Conservation (phyloP, 2,888 invertebrate genomes). For the Tetanocera ferruginea region DNA sequence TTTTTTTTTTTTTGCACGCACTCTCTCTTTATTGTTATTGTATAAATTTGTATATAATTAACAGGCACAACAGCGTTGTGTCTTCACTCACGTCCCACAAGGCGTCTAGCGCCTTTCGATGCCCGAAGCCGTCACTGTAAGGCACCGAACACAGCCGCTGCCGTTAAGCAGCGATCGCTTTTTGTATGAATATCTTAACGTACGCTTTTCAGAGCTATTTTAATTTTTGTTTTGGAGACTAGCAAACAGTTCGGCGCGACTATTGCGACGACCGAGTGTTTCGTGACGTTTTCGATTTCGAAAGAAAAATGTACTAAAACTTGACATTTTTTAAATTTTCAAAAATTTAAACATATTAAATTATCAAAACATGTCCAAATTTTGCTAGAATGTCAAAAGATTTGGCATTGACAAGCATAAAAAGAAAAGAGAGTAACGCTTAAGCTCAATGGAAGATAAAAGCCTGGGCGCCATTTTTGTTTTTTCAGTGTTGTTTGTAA, state of each 20-base stretch:
- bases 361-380: background rate
- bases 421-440: background rate
- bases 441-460: background rate
- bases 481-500: conserved; percentile 23
- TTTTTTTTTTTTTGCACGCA: no score
- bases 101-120: background rate
- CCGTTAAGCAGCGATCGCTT: conserved; percentile 27
- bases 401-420: conserved; percentile 1
- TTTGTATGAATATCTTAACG: conserved; percentile 22
- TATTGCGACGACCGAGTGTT: conserved; percentile 37
- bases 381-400: background rate
- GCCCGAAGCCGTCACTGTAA: background rate
- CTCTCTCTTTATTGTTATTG: no score
- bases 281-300: conserved; percentile 6
- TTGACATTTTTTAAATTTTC: background rate
- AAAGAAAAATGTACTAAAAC: conserved; percentile 8
- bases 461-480: conserved; percentile 29
- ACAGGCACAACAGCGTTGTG: no score
- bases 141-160: conserved; percentile 9
- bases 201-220: conserved; percentile 51
- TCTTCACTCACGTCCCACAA: no score
- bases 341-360: background rate
- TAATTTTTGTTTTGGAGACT: conserved; percentile 53
- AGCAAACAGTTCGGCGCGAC: conserved; percentile 58
- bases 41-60: no score